Evolutionary conservation across 2,113 vertebrate genomes (phyloP), one percentile per base, ranked within the genome.

Genomic region (Bucco capensis): DNA sequence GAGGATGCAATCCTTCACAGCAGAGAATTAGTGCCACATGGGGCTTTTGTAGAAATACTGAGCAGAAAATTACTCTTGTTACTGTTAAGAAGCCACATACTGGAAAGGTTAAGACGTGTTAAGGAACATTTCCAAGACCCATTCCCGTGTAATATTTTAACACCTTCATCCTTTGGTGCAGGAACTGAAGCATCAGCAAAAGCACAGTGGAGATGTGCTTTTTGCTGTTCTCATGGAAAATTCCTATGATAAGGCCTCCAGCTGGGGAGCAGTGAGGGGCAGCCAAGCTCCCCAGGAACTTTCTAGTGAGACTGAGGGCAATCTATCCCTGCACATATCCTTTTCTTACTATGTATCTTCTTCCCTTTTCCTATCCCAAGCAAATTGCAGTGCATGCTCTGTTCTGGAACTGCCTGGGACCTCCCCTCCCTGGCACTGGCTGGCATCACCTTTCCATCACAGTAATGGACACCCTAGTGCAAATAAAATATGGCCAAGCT

Each of bases 311-410:
- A 42, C 3, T 62, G 50, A 65, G 40, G 31, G 37, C 19, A 64
- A 22, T 31, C 78, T 83, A 23, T 67, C 56, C n/a, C 31, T 75
- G 35, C 7, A 19, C 2, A 0, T 69, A 46, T 3, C 3, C 2
- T 65, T 65, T 53, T 21, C 16, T 15, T 65, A 61, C 8, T 16
- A 2, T 3, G 0, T 14, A 37, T 24, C 25, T 58, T 76, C 33
- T 61, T 46, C 19, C 9, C 14, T 67, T 73, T 67, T 33, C 38
- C 35, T 51, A 58, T 35, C 15, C 14, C 11, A 13, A 30, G 19
- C 19, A 40, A 35, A 76, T 3, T 35, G 14, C 33, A 62, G 42
- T 1, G 0, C 16, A 33, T 0, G 0, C 30, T 49, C 3, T 0
- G 10, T 11, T 31, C 4, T 0, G 1, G 67, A 30, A 30, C 42